Evolutionary conservation across 1,140 invertebrate species (phyloP), one percentile per base, ranked within the genome.

Genomic region (Chironomus striatipennis): DNA sequence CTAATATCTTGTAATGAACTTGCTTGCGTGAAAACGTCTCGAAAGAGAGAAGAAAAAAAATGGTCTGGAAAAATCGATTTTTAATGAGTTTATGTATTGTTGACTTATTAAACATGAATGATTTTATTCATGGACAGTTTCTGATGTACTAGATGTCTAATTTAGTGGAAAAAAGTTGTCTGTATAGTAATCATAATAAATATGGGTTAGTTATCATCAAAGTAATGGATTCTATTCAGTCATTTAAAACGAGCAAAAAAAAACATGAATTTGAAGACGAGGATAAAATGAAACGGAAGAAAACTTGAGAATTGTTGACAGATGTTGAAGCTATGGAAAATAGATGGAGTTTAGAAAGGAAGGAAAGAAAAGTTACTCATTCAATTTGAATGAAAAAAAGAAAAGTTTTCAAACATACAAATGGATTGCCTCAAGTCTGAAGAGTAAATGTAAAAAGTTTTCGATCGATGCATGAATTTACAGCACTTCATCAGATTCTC

Each of bases 91-190:
- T 57, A 57, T 57, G 47, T 57, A 34, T 34, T 34, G 24, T 34
- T 34, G 47, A 57, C 47, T 57, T 57, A n/a, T 57, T 57, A n/a
- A n/a, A 57, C 47, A 57, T 57, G 47, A 57, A 57, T 57, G 47
- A 57, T n/a, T 57, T n/a, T 15, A 47, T 47, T 47, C 15, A 57
- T 57, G 47, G 47, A n/a, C 12, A 15, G 12, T 15, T 12, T 15
- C 12, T 12, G 10, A 57, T 12, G 12, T 12, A 12, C n/a, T 57
- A 10, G 47, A 57, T 5, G 47, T 10, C 15, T 57, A 57, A 57
- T 57, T 57, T 57, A 57, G 47, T 57, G 12, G 47, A 57, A 57
- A 47, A n/a, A 34, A 34, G 24, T 34, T 34, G 24, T 34, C 24
- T 34, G 24, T 34, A n/a, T n/a, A 34, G 24, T 34, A 34, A 34